phyloP scores from a whole-genome alignment of 1,140 invertebrate genomes.

The Heliconius nattereri region DNA sequence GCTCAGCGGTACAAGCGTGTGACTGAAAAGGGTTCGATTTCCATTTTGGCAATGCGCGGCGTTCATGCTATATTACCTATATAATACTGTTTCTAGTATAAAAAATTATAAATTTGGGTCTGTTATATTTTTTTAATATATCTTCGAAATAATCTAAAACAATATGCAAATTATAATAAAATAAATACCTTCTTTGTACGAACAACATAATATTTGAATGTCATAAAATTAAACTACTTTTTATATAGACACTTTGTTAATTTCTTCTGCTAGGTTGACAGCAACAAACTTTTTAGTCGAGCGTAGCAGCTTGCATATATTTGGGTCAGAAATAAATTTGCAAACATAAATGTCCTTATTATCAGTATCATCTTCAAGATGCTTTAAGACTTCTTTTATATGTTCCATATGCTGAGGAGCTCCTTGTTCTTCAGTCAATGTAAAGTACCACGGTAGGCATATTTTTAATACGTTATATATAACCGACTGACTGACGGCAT shows the following conservation, averaged over 20 bases:
- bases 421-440: constrained; percentile 54
- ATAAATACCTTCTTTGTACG: neutral
- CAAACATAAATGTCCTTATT: constrained; percentile 67
- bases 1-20: too few species aligned
- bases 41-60: too few species aligned
- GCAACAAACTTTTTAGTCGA: constrained; percentile 67
- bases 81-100: too few species aligned
- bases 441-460: constrained; percentile 73
- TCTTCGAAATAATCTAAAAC: neutral
- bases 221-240: constrained; percentile 2
- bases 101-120: neutral
- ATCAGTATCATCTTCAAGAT: constrained; percentile 62
- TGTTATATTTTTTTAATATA: neutral
- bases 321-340: constrained; percentile 60
- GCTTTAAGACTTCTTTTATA: constrained; percentile 52
- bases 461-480: constrained; percentile 71
- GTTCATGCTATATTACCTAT: too few species aligned
- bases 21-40: too few species aligned
- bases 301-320: constrained; percentile 62
- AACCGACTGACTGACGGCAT: constrained; percentile 61
- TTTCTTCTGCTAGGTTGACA: constrained; percentile 56
- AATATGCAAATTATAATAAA: neutral
- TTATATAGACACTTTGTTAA: constrained; percentile 46
- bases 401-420: constrained; percentile 51
- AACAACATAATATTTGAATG: neutral